A percentile compares a stretch with the other conserved stretches of the same genome.
Conservation (phyloP, 2,888 invertebrate genomes). For the Heliconius erato region DNA sequence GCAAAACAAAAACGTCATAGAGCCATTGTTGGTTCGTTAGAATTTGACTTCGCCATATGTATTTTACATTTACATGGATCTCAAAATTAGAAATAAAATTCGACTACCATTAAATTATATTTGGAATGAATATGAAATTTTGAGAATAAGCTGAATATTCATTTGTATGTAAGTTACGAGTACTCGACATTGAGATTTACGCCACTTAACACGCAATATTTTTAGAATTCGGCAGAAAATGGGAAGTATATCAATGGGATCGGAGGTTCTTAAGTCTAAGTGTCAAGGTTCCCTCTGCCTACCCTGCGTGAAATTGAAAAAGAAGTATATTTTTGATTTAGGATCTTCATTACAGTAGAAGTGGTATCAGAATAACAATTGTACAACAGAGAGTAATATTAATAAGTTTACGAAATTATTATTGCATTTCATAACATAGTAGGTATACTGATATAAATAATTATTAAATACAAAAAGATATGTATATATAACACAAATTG, state of each 20-base stretch:
- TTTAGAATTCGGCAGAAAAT: neutral
- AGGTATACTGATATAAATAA: no score
- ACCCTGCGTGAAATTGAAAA: neutral
- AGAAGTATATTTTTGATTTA: neutral
- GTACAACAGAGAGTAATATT: neutral
- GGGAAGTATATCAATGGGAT: neutral
- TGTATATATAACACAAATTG: constrained; percentile 10
- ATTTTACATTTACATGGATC: neutral
- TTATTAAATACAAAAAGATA: neutral
- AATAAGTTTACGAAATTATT: neutral
- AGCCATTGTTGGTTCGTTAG: constrained; percentile 9
- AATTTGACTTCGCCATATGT: constrained; percentile 10
- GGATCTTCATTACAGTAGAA: neutral
- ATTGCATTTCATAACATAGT: no score
- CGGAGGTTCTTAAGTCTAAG: neutral
- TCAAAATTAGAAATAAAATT: neutral
- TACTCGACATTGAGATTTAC: neutral
- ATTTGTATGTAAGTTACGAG: neutral
- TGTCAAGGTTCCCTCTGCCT: neutral
- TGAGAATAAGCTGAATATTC: neutral
- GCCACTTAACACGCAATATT: neutral
- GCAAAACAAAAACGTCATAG: constrained; percentile 40
- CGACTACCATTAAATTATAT: neutral
- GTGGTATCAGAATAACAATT: neutral
- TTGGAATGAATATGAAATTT: neutral